Conservation (phyloP, 2,113 vertebrate genomes). For the Ictalurus furcatus region DNA sequence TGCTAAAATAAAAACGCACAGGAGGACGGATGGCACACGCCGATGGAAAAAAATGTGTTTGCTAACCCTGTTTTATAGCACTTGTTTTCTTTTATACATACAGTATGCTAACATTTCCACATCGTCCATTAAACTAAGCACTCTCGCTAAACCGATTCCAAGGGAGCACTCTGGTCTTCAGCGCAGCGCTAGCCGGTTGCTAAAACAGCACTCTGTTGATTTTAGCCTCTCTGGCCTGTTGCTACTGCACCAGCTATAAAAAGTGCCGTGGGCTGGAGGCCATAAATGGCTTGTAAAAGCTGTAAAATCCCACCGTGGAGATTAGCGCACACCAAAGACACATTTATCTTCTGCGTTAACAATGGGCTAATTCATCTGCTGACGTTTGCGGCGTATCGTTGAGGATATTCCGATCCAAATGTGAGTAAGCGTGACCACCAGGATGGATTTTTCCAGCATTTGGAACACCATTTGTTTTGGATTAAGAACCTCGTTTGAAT, state of each 20-base stretch:
- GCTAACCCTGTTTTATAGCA: background rate
- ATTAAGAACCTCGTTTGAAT: background rate
- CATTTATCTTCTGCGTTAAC: constrained; percentile 2
- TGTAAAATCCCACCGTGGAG: constrained; percentile 24
- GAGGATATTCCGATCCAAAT: background rate
- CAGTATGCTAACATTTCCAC: background rate
- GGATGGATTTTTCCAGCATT: background rate
- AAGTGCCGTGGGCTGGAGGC: background rate
- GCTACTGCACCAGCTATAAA: constrained; percentile 5
- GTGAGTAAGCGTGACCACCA: background rate
- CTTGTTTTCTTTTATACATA: background rate
- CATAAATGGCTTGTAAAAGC: constrained; percentile 32
- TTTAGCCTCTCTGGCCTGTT: background rate
- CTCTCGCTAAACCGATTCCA: background rate
- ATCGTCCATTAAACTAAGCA: background rate
- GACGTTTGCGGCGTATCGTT: background rate
- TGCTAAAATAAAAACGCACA: background rate
- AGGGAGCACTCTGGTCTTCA: background rate
- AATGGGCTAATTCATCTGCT: background rate
- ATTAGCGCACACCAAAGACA: constrained; percentile 30
- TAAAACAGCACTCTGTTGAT: constrained; percentile 19
- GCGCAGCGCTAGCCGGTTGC: background rate
- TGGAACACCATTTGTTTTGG: background rate
- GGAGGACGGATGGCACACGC: background rate
- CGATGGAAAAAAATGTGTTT: background rate